Percentiles rank a stretch among this genome's conserved stretches.
Conservation (phyloP, 2,113 vertebrate genomes). For the Eulemur macaco region DNA sequence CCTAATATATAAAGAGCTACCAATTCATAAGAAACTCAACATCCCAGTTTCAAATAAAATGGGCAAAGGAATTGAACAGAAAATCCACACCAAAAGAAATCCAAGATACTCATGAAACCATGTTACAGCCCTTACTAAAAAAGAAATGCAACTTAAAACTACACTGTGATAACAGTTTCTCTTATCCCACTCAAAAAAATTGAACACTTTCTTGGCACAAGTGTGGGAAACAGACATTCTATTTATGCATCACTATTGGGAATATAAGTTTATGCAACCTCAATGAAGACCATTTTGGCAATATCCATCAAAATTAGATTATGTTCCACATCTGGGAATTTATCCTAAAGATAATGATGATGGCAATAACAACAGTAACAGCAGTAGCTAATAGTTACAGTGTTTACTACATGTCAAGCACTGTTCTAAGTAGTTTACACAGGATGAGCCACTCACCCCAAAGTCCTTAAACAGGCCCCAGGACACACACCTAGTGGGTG, state of each 20-base stretch:
- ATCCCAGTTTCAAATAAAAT: constrained; percentile 40
- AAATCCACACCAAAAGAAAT: neutral
- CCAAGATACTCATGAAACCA: neutral
- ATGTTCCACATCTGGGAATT: neutral
- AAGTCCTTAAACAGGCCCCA: neutral
- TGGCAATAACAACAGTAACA: neutral
- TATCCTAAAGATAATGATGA: neutral
- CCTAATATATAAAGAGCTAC: neutral
- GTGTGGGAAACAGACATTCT: neutral
- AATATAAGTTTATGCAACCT: neutral
- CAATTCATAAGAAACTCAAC: neutral
- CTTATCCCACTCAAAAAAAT: neutral
- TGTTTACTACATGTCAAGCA: neutral
- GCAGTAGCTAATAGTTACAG: neutral
- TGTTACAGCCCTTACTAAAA: neutral
- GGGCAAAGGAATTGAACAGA: neutral
- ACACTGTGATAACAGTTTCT: neutral
- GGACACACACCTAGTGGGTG: neutral
- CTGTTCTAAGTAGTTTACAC: neutral
- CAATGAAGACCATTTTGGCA: neutral
- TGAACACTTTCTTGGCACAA: neutral
- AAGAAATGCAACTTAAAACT: neutral
- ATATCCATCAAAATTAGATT: neutral
- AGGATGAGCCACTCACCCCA: neutral
- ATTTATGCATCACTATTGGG: neutral